Evolutionary conservation across 2,113 vertebrate genomes (phyloP), one percentile per base, ranked within the genome.

Genomic region (Calypte anna): DNA sequence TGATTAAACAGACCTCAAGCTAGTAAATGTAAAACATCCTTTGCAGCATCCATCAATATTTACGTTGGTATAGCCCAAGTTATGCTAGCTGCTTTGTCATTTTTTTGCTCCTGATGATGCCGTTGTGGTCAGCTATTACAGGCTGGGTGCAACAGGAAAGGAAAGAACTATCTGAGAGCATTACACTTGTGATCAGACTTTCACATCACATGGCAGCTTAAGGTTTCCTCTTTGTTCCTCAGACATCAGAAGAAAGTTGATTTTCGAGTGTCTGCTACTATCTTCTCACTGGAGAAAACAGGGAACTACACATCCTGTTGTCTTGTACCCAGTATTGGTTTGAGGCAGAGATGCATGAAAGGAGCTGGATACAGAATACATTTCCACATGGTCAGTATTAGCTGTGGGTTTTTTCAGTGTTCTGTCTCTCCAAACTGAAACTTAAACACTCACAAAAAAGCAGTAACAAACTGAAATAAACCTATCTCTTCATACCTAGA

Each of bases 1-100:
- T 82, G 92, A 96, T 96, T 97, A 97, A 98, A 86, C 68, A 91
- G 86, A 91, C 88, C 75, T 91, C 62, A 93, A 80, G 38, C 63
- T 91, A 91, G 55, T 53, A 92, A 96, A 91, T 75, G 76, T 94
- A 94, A 97, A 95, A 82, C 55, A 82, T 88, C 64, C 38, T 93
- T 88, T 74, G 8, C 74, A 97, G 88, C 87, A 93, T 81, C 68
- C 33, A 88, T 94, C 72, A 79, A 66, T 72, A 68, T 94, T 97
- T 97, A 94, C 73, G 76, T 38, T 90, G 40, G 3, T 68, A 74
- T 93, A 77, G 69, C 72, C 67, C 92, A 95, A 82, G 77, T 88
- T 96, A 85, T 91, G 57, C 82, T 92, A 93, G 69, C 67, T 95
- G 44, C 61, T 95, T 90, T 64, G 92, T 95, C 53, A 13, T 94